Evolutionary conservation across 2,797 vertebrate species (phyloP).

Genomic region (Sebastes melanostomus): DNA sequence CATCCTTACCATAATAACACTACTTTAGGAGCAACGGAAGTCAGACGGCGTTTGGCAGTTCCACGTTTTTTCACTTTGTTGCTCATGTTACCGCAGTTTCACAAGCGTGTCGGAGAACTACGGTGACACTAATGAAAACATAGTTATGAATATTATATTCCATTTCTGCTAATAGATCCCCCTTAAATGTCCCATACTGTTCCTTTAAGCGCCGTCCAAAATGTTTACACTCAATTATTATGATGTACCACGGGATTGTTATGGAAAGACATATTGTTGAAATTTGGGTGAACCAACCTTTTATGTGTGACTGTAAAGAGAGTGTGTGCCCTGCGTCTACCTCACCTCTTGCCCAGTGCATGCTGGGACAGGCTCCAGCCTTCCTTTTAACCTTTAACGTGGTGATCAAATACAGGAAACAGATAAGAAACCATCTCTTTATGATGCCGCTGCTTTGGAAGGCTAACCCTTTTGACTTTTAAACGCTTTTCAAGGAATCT

Average conservation of each 20-base stretch:
- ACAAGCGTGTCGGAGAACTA: too few relatives aligned
- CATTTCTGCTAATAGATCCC: too few relatives aligned
- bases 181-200: fast-evolving
- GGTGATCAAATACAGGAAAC: not conserved
- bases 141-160: too few relatives aligned
- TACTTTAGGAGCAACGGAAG: too few relatives aligned
- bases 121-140: too few relatives aligned
- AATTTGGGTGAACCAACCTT: not conserved
- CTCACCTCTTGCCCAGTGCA: not conserved
- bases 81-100: too few relatives aligned
- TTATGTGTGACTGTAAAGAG: not conserved
- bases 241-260: not conserved
- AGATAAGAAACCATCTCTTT: not conserved
- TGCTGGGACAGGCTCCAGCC: not conserved
- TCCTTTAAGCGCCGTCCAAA: not conserved
- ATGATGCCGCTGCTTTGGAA: not conserved
- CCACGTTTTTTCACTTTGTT: fast-evolving
- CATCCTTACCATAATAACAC: too few relatives aligned
- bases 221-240: not conserved
- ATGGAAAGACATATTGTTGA: not conserved
- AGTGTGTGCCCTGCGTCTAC: not conserved
- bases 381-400: not conserved
- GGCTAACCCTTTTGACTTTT: not conserved
- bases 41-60: too few relatives aligned
- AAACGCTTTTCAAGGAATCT: not conserved